A percentile compares a stretch with the other conserved stretches of the same genome.
phyloP scores from a whole-genome alignment of 2,113 vertebrate species.

The Hemibates koningsi region DNA sequence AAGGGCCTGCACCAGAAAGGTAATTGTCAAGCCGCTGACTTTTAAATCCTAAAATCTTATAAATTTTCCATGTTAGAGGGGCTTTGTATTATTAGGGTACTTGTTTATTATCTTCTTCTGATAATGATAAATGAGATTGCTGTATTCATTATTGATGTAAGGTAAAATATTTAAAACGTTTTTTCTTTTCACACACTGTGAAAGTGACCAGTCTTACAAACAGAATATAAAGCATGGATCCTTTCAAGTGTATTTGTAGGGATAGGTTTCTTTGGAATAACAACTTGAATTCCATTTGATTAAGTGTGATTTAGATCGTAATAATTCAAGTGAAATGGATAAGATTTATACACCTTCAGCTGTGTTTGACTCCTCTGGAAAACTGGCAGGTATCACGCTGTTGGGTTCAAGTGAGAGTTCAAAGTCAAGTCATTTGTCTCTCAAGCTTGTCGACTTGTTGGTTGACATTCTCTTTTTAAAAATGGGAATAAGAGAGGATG shows the following conservation, averaged over 20 bases:
- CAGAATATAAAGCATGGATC: background rate
- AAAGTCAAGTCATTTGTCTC: background rate
- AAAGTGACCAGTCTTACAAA: background rate
- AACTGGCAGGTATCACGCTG: background rate
- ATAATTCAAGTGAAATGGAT: background rate
- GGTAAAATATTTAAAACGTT: background rate
- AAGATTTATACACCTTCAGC: background rate
- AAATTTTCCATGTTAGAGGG: background rate
- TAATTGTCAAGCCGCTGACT: constrained; percentile 16
- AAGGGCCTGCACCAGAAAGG: constrained; percentile 97
- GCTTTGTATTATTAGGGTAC: background rate
- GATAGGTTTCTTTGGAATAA: background rate
- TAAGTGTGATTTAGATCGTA: background rate
- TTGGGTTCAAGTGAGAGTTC: background rate
- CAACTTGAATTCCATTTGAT: background rate
- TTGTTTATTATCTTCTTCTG: background rate
- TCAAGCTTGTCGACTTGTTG: background rate
- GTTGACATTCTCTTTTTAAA: background rate
- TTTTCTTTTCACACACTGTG: background rate
- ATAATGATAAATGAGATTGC: background rate
- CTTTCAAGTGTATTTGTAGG: background rate
- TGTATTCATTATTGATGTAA: background rate
- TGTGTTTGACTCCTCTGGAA: background rate
- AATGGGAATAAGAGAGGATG: background rate
- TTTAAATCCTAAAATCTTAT: background rate